Percentiles rank a stretch among this genome's conserved stretches.
phyloP scores from a whole-genome alignment of 2,888 invertebrate genomes.

The Lordiphosa fenestrarum region DNA sequence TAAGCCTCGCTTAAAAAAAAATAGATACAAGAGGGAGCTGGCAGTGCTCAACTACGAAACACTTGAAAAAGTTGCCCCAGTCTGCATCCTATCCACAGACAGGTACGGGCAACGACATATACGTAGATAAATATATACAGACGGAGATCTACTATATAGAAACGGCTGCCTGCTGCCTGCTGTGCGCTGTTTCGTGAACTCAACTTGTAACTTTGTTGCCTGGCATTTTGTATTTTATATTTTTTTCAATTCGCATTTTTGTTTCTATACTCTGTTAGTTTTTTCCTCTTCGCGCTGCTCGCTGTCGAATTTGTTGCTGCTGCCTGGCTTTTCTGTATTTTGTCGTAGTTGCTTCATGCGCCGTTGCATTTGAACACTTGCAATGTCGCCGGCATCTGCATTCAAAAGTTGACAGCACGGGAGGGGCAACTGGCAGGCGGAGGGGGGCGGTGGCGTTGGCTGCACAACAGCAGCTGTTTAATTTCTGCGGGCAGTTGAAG shows the following conservation, averaged over 20 bases:
- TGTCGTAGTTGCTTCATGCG: conserved; percentile 56
- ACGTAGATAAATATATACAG: conserved; percentile 19
- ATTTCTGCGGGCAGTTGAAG: conserved; percentile 31
- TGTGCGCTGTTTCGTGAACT: conserved; percentile 35
- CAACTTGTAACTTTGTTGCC: conserved; percentile 47
- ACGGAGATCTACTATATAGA: conserved; percentile 23
- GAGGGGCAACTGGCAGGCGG: neutral
- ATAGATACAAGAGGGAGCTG: neutral
- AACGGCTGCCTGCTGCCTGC: conserved; percentile 8
- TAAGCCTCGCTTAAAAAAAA: conserved; percentile 38
- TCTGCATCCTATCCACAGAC: conserved; percentile 41
- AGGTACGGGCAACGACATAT: conserved; percentile 16
- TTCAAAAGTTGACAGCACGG: conserved; percentile 19
- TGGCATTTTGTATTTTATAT: conserved; percentile 27
- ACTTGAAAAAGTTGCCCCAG: conserved; percentile 35
- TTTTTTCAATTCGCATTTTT: conserved; percentile 2
- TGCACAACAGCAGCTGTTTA: conserved; percentile 22
- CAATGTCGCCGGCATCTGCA: conserved; percentile 47
- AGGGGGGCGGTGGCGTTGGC: neutral
- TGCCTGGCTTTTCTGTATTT: conserved; percentile 40
- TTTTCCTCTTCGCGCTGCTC: conserved; percentile 22
- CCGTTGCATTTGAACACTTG: conserved; percentile 65
- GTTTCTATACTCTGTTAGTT: neutral
- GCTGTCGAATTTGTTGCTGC: conserved; percentile 47
- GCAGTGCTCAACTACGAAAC: conserved; percentile 29